Percentiles rank a stretch among this genome's conserved stretches.
Conservation (phyloP, 1,140 invertebrate species). For the Chionoecetes opilio region DNA sequence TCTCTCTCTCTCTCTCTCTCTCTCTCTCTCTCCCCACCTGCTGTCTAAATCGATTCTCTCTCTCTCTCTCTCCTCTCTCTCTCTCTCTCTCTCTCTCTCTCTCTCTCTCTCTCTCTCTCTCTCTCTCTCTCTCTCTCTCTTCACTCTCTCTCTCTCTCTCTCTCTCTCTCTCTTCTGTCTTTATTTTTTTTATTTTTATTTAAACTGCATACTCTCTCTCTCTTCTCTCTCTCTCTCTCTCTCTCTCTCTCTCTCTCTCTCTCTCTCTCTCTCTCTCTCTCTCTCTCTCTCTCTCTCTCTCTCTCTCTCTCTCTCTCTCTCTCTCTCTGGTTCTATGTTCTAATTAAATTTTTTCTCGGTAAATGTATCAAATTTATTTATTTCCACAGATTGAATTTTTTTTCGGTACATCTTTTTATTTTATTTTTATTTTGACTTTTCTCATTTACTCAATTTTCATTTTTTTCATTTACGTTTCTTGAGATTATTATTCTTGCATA, state of each 20-base stretch:
- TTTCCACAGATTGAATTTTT: too few relatives aligned
- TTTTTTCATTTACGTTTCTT: too few relatives aligned
- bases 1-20: slow-evolving; percentile 65
- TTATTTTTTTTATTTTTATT: background rate
- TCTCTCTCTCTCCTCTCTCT: background rate
- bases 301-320: background rate
- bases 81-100: background rate
- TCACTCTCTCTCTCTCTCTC: background rate
- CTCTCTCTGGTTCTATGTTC: background rate
- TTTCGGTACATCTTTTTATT: too few relatives aligned
- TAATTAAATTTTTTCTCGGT: too few relatives aligned
- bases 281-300: slow-evolving; percentile 43
- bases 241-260: slow-evolving; percentile 56
- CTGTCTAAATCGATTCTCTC: too few relatives aligned
- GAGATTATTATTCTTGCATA: too few relatives aligned
- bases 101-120: background rate
- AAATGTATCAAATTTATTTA: too few relatives aligned
- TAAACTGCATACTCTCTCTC: background rate
- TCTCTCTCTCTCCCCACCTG: slow-evolving; percentile 33
- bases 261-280: slow-evolving; percentile 53
- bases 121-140: background rate
- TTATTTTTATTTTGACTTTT: too few relatives aligned
- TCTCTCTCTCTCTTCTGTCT: too few relatives aligned
- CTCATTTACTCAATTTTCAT: too few relatives aligned
- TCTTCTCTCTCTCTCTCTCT: slow-evolving; percentile 52